Evolutionary conservation across 1,140 invertebrate genomes (phyloP).

Genomic region (Galleria mellonella): DNA sequence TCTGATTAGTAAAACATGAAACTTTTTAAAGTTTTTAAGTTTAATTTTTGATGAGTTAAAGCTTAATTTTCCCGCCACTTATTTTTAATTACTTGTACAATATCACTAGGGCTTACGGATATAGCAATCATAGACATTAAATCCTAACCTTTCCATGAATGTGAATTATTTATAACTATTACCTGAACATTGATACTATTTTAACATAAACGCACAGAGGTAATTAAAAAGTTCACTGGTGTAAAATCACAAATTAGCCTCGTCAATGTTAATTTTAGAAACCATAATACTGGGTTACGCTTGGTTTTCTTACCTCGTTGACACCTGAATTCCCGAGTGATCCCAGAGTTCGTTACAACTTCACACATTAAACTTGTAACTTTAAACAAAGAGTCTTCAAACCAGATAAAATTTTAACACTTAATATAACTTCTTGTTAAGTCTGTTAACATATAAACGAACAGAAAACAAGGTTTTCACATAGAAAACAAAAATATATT

Average conservation of each 20-base stretch:
- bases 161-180: slow-evolving; percentile 65
- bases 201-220: slow-evolving; percentile 9
- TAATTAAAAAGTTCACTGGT: slow-evolving; percentile 35
- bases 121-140: slow-evolving; percentile 30
- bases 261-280: slow-evolving; percentile 59
- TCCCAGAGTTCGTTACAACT: slow-evolving; percentile 69
- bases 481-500: slow-evolving; percentile 67
- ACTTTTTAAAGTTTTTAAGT: too few species aligned
- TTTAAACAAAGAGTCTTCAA: slow-evolving; percentile 38
- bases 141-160: slow-evolving; percentile 62
- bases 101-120: neutral
- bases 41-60: too few species aligned
- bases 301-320: slow-evolving; percentile 73
- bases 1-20: too few species aligned
- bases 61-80: too few species aligned
- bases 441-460: slow-evolving; percentile 60
- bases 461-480: slow-evolving; percentile 59
- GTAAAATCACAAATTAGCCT: slow-evolving; percentile 28
- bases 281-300: slow-evolving; percentile 64
- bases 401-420: slow-evolving; percentile 41
- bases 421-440: slow-evolving; percentile 37
- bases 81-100: too few species aligned
- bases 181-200: slow-evolving; percentile 11
- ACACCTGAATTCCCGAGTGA: slow-evolving; percentile 71
- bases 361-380: slow-evolving; percentile 60